These are phyloP conservation scores for Gulo gulo DNA, from an alignment of 2,113 vertebrate species.

Conservation along the genomic window DNA sequence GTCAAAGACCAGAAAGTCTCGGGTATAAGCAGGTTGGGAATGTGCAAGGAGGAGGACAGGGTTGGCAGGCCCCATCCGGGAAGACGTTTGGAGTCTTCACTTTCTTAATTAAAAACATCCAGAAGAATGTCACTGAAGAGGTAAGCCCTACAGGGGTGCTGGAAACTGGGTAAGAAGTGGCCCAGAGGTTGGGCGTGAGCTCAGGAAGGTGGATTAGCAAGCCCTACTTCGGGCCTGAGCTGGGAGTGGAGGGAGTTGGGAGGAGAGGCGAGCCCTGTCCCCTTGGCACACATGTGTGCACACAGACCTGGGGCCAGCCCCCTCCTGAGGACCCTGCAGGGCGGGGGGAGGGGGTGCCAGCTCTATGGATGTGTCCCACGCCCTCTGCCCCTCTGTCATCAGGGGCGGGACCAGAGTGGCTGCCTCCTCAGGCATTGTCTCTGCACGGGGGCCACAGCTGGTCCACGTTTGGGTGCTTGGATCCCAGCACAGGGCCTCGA, in stretches of 20 bases:
- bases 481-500: not conserved
- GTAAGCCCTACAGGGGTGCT: not conserved
- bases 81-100: not conserved
- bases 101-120: not conserved
- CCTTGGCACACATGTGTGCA: not conserved
- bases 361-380: accelerated
- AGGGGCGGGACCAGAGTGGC: not conserved
- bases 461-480: not conserved
- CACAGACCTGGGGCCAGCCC: too few relatives aligned
- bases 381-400: not conserved
- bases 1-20: not conserved
- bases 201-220: not conserved
- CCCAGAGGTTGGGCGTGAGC: not conserved
- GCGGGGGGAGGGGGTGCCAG: too few relatives aligned
- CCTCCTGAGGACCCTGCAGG: not conserved
- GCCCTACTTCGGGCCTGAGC: not conserved
- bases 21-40: too few relatives aligned
- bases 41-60: not conserved
- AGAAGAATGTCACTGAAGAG: not conserved
- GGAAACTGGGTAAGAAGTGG: not conserved
- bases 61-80: not conserved
- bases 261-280: not conserved
- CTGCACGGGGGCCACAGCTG: not conserved
- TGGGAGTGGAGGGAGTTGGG: too few relatives aligned
- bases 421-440: not conserved